Base-by-base conservation (phyloP, 2,113 vertebrate genomes). In the Peucedramus taeniatus region DNA sequence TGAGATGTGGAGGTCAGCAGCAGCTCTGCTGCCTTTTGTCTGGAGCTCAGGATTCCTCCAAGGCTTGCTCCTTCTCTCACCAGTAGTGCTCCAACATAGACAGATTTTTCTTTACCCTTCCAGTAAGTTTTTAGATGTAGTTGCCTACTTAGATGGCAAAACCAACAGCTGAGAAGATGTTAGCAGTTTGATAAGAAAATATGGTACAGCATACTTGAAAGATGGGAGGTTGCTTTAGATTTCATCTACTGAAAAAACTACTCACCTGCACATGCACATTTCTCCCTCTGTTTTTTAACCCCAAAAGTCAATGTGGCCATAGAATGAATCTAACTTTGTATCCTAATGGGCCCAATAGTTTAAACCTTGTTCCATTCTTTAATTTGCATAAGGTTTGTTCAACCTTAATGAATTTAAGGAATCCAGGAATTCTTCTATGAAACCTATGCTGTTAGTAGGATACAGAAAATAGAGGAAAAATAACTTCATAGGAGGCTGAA, bases 241-340 rank as follows among this genome's bases (percentile, higher is more conserved):
- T 54, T 66, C 9, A 54, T 49, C 56, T 64, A 72, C 31, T 0
- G 0, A 54, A 45, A 64, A 37, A 59, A 16, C 20, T 15, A 69
- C 16, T 72, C 19, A 56, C 27, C 11, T 24, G 21, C 31, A 64
- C 1, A 1, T 1, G 2, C 17, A 65, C 0, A 0, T 40, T 44
- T 47, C 22, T 72, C 14, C 28, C 2, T 71, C 10, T 69, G 11
- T 37, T 59, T 86, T 74, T 57, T 47, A 59, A 72, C 15, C 6
- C 8, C 3, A 1, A 4, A 79, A 88, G 15, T 66, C 42, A 83
- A 2, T 17, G 24, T 33, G 70, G 18, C 6, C 53, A 39, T 9
- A 14, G 21, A 91, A 60, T 18, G 1, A 63, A 75, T 56, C 16
- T 4, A 35, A 59, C 13, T 78, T 35, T 49, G 24, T 15, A 75